A percentile compares a stretch with the other conserved stretches of the same genome.
Evolutionary conservation across 2,888 invertebrate genomes (phyloP).

Genomic region (Macrosiphum euphorbiae): DNA sequence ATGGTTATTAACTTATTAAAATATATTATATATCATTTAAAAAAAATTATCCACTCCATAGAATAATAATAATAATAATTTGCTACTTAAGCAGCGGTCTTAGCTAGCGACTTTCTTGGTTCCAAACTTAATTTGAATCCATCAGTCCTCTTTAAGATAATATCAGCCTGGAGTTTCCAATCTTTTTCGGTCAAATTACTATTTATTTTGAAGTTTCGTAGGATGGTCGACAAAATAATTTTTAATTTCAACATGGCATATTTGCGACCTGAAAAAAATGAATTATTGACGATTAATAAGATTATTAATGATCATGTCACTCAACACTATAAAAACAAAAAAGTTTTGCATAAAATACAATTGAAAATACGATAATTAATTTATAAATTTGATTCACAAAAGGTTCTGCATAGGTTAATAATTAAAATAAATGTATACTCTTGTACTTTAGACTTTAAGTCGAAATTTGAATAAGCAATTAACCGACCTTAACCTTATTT

Average conservation of each 20-base stretch:
- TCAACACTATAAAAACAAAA: neutral
- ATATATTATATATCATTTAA: conserved; percentile 23
- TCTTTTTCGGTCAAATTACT: conserved; percentile 79
- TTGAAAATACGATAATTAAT: conserved; percentile 38
- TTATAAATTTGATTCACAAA: neutral
- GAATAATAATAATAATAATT: conserved; percentile 25
- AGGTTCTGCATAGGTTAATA: conserved; percentile 37
- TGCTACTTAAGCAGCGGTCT: conserved; percentile 36
- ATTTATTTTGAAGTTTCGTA: conserved; percentile 80
- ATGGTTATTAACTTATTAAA: neutral
- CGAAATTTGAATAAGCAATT: conserved; percentile 41
- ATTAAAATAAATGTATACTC: conserved; percentile 16
- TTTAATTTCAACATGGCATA: conserved; percentile 86
- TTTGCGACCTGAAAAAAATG: conserved; percentile 77
- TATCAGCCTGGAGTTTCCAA: conserved; percentile 81
- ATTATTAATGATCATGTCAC: neutral
- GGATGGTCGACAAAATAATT: conserved; percentile 81
- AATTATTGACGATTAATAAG: conserved; percentile 51
- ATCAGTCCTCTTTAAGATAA: conserved; percentile 82
- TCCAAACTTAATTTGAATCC: conserved; percentile 81
- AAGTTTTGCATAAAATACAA: conserved; percentile 61
- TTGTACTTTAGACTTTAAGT: neutral
- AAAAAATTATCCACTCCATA: conserved; percentile 53
- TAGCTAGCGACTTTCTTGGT: conserved; percentile 73
- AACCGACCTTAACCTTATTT: conserved; percentile 15